Base-by-base conservation (phyloP, 2,113 vertebrate species). In the Malurus melanocephalus region DNA sequence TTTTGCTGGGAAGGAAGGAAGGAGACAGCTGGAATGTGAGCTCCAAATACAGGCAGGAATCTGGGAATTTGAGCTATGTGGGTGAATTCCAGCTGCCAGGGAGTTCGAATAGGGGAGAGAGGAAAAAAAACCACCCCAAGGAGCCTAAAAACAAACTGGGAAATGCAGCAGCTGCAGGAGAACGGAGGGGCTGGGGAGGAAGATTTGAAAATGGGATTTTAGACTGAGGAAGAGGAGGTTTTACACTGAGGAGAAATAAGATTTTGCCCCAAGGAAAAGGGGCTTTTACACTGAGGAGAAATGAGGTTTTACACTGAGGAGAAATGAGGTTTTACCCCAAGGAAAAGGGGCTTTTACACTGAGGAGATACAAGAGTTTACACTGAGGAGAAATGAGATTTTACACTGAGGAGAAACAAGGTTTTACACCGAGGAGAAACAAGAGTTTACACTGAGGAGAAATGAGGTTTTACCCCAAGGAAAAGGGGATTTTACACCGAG, bases 51-150 rank as follows among this genome's bases (percentile, higher is more conserved):
- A 84, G 89, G 21, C 65, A 53, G 79, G 72, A 60, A 89, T 40
- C 9, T 2, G 61, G 57, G 91, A 93, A 93, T 85, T 18, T 7
- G 21, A 85, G 55, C 17, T 91, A 81, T 85, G 81, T 13, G 85
- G 33, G 62, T 48, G 71, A 76, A 86, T 35, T 40, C 5, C 10
- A 72, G 43, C 69, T 52, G 64, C 27, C 67, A 19, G 67, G 10
- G 0, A 53, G 23, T 9, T 43, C 42, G 73, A 23, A 19, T 1
- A 12, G 0, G 9, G 59, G 21, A 2, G 26, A 51, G 2, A 43
- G 32, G 9, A 73, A 73, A 94, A 30, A 73, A 73, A 94, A 30
- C 0, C 23, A 17, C 0, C 8, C 9, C 5, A 13, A 49, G 42
- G 13, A 51, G 49, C 13, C 45, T 5, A 11, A 32, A 85, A 60